A percentile compares a stretch with the other conserved stretches of the same genome.
phyloP scores from a whole-genome alignment of 2,797 vertebrate genomes.

The Tinamus major region DNA sequence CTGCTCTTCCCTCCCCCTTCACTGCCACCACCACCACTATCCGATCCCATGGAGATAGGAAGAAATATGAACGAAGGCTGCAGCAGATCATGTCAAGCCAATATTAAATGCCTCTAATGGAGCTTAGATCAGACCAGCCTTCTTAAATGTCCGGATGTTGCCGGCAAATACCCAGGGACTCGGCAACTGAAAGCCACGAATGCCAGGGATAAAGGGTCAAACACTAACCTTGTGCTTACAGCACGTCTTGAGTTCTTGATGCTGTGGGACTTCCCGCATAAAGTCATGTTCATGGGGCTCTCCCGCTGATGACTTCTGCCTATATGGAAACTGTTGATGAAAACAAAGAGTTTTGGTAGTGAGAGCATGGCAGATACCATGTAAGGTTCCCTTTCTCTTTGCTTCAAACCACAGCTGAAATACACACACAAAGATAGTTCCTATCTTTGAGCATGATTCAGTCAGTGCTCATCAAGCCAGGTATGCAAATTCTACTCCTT shows the following conservation, averaged over 20 bases:
- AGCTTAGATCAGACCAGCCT: not conserved
- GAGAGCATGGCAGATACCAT: not conserved
- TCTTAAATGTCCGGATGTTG: not conserved
- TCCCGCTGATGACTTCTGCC: not conserved
- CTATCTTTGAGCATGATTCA: not conserved
- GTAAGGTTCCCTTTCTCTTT: not conserved
- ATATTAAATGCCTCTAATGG: not conserved
- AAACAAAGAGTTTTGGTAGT: not conserved
- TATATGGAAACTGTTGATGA: not conserved
- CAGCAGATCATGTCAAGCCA: not conserved
- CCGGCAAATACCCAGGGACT: not conserved
- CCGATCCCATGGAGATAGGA: not conserved
- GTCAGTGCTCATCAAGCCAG: not conserved
- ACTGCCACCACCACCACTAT: not conserved
- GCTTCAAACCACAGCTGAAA: not conserved
- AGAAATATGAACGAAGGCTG: not conserved
- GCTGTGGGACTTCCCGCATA: not conserved
- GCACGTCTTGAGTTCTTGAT: not conserved
- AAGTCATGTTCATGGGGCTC: not conserved
- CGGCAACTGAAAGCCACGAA: not conserved
- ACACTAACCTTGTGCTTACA: not conserved
- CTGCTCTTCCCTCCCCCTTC: not conserved
- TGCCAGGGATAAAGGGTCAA: not conserved
- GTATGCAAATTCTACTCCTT: not conserved
- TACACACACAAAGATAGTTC: not conserved